Evolutionary conservation across 2,113 vertebrate species (phyloP).

Genomic region (Gasterosteus aculeatus): DNA sequence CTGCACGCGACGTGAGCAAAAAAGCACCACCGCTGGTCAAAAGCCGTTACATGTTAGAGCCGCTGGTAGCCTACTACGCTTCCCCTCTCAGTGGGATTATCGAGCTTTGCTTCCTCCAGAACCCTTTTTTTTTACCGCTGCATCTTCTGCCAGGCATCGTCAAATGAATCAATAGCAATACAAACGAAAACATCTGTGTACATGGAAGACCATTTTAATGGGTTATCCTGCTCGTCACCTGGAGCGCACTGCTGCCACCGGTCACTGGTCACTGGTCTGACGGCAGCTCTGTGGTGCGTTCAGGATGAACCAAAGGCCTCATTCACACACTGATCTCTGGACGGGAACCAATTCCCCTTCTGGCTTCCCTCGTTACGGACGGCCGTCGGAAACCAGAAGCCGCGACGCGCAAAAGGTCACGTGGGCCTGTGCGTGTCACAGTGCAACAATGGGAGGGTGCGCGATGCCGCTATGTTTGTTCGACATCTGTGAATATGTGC

Average conservation of each 20-base stretch:
- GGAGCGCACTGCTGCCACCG: slow-evolving; percentile 17
- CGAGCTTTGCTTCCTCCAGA: background rate
- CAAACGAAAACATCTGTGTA: too few species aligned
- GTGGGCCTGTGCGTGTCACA: slow-evolving; percentile 15
- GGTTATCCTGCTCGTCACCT: slow-evolving; percentile 36
- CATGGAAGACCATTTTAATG: background rate
- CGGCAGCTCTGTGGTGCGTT: too few species aligned
- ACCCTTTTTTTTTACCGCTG: too few species aligned
- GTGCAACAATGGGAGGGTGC: slow-evolving; percentile 28
- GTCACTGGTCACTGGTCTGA: background rate
- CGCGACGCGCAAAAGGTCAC: slow-evolving; percentile 28
- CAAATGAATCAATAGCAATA: too few species aligned
- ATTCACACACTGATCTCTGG: slow-evolving; percentile 5
- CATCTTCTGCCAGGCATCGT: too few species aligned
- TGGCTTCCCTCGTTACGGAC: slow-evolving; percentile 33
- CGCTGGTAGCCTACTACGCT: background rate
- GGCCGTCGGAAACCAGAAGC: slow-evolving; percentile 7
- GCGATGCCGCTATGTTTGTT: slow-evolving; percentile 31
- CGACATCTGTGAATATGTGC: slow-evolving; percentile 34
- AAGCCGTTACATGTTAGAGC: background rate
- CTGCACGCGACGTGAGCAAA: too few species aligned
- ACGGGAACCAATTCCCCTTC: slow-evolving; percentile 41
- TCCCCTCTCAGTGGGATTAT: background rate
- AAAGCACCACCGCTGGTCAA: too few species aligned
- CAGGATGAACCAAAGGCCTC: background rate